A percentile compares a stretch with the other conserved stretches of the same genome.
Conservation (phyloP, 2,888 invertebrate genomes). For the Spilosoma lubricipeda region DNA sequence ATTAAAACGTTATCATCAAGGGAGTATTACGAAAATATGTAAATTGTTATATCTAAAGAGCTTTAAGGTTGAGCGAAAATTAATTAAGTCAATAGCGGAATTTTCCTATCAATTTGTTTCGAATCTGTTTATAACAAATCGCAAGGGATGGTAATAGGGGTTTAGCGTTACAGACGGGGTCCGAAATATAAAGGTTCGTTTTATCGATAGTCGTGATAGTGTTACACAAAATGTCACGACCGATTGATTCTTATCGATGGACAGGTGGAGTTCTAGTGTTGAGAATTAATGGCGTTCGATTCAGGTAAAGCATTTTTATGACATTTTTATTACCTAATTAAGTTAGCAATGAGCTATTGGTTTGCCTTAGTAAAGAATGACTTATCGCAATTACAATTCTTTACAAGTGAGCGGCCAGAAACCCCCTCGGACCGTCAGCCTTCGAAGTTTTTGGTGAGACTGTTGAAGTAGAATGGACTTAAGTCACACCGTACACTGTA, state of each 20-base stretch:
- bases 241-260: conserved; percentile 42
- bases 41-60: conserved; percentile 27
- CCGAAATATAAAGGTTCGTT: conserved; percentile 16
- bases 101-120: conserved; percentile 43
- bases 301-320: background rate
- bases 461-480: too few relatives aligned
- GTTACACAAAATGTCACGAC: conserved; percentile 39
- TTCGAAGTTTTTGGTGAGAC: too few relatives aligned
- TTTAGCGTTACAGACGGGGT: conserved; percentile 28
- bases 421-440: too few relatives aligned
- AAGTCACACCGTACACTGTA: too few relatives aligned
- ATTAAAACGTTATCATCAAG: background rate
- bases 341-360: background rate
- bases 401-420: background rate
- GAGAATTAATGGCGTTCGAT: background rate
- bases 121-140: conserved; percentile 41
- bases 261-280: conserved; percentile 15
- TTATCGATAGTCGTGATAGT: conserved; percentile 22
- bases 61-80: conserved; percentile 29
- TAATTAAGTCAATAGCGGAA: conserved; percentile 39
- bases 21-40: conserved; percentile 17
- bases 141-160: conserved; percentile 24
- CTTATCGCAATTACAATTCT: background rate
- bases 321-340: background rate
- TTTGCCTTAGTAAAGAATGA: background rate